Base-by-base conservation (phyloP, 2,797 vertebrate species). In the Taeniopygia guttata region DNA sequence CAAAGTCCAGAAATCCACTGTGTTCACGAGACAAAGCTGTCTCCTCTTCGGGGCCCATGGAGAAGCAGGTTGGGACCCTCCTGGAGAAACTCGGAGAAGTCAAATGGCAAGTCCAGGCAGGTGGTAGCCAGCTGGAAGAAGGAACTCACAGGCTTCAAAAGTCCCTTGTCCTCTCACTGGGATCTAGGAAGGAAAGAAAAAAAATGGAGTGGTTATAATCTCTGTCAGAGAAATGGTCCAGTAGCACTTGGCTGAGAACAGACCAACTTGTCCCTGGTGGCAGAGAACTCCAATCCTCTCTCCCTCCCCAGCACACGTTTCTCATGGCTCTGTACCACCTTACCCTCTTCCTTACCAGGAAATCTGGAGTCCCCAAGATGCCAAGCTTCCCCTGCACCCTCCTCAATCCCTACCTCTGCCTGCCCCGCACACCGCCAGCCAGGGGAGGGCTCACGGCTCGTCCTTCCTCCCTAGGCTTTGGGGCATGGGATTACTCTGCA, bases 401-500 rank as follows among this genome's bases (percentile, higher is more conserved):
- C 43, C 67, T n/a, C 59, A 34, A 34, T 80, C 76, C 59, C 42
- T 73, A 92, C 95, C 92, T 90, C 84, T 87, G 73, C 84, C 90
- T 94, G 90, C 87, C 93, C 95, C 52, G 36, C 78, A 78, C 90
- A 86, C 66, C 7, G 4, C 81, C 77, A 92, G 94, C 88, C 87
- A 81, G 92, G 93, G 86, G 84, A 93, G 83, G 92, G 95, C 91
- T 95, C 62, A 67, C 94, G 0, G 38, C 85, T 72, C 54, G 85
- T 94, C 76, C 94, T 94, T 93, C 93, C 88, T 93, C 87, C 73
- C 86, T 95, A 87, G 94, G 96, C 96, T 95, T 94, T 96, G 91
- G 96, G 96, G 96, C 97, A 97, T 95, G 87, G 96, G 97, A 97
- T 97, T 97, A 97, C 95, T 95, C 97, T 96, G 97, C 96, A 95